Conservation (phyloP, 1,140 invertebrate species). For the Halesus radiatus region DNA sequence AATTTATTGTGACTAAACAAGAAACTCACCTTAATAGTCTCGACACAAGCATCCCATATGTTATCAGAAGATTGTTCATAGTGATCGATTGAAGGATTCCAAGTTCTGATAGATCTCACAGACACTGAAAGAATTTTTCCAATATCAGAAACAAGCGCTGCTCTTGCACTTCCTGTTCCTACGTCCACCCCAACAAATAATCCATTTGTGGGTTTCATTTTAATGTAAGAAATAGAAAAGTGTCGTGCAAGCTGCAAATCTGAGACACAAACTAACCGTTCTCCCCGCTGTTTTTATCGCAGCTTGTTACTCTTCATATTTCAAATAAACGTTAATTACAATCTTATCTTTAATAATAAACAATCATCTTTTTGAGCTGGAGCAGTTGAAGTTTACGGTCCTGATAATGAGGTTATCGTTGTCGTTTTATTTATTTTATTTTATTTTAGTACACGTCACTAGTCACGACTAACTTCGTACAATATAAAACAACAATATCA, state of each 20-base stretch:
- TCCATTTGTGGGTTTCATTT: background rate
- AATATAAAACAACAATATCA: too few species aligned
- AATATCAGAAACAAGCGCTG: conserved; percentile 78
- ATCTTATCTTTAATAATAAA: too few species aligned
- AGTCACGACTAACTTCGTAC: too few species aligned
- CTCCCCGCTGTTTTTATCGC: background rate
- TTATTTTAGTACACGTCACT: too few species aligned
- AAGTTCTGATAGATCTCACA: conserved; percentile 80
- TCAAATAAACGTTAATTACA: background rate
- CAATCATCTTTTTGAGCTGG: too few species aligned
- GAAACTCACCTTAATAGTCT: conserved; percentile 77
- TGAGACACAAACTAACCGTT: too few species aligned
- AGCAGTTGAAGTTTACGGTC: too few species aligned
- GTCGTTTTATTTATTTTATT: too few species aligned
- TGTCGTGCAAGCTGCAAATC: too few species aligned
- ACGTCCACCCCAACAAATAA: conserved; percentile 93
- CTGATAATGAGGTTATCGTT: too few species aligned
- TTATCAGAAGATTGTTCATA: conserved; percentile 95
- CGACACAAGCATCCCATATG: conserved; percentile 85
- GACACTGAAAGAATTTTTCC: conserved; percentile 79
- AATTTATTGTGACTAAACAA: background rate
- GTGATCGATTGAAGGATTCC: conserved; percentile 81
- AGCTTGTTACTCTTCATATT: background rate
- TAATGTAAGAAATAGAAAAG: background rate
- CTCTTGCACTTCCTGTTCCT: conserved; percentile 90